Conservation (phyloP, 2,888 invertebrate genomes). For the Euzetes globulus region DNA sequence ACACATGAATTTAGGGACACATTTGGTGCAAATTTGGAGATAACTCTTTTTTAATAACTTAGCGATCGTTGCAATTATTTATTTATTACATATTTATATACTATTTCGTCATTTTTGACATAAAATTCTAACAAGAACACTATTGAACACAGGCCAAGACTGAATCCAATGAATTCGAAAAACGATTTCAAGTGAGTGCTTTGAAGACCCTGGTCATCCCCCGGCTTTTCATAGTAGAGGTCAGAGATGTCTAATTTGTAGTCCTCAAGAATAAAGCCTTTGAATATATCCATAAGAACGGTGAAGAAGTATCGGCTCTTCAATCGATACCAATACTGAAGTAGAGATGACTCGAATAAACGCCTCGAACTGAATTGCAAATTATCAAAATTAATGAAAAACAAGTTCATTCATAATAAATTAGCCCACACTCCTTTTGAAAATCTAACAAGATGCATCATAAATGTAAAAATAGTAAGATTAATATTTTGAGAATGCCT, state of each 20-base stretch:
- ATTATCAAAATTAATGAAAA: not conserved
- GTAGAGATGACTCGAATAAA: not conserved
- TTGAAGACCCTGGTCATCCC: not conserved
- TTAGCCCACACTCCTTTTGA: too few species aligned
- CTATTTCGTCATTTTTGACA: not conserved
- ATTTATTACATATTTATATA: too few species aligned
- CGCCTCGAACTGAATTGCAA: not conserved
- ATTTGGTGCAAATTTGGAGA: too few species aligned
- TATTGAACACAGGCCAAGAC: not conserved
- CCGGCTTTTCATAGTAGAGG: not conserved
- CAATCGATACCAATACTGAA: not conserved
- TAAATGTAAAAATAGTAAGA: too few species aligned
- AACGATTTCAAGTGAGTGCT: not conserved
- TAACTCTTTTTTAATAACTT: too few species aligned
- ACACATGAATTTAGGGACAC: too few species aligned
- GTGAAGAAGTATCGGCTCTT: not conserved
- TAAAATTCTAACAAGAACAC: not conserved
- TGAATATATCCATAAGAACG: not conserved
- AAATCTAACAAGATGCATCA: too few species aligned
- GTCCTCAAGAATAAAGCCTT: not conserved
- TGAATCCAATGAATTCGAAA: not conserved
- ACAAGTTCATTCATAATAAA: too few species aligned
- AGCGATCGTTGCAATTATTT: too few species aligned
- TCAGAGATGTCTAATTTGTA: not conserved
- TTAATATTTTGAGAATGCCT: too few species aligned